Conservation (phyloP, 2,797 vertebrate genomes). For the Florisuga fusca region DNA sequence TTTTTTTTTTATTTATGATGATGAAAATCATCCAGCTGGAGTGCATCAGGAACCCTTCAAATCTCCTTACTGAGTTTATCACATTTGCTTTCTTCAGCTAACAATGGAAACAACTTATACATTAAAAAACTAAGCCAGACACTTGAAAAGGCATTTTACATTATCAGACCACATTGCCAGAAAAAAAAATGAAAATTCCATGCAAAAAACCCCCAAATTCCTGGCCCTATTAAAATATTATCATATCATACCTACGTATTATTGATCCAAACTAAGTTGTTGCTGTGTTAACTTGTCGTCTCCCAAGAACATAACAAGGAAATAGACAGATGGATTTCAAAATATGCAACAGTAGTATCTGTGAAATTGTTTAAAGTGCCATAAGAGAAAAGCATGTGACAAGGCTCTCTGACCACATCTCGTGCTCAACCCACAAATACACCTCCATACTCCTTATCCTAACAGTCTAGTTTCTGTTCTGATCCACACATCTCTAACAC, state of each 20-base stretch:
- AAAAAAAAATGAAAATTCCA: not conserved
- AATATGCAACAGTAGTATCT: rapidly evolving
- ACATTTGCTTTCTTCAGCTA: not conserved
- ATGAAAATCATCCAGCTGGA: slow-evolving; percentile 18
- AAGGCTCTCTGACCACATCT: not conserved
- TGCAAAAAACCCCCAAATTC: rapidly evolving
- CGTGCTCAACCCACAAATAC: not conserved
- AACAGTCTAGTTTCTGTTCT: slow-evolving; percentile 8
- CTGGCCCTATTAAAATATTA: not conserved
- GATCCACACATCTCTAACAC: not conserved
- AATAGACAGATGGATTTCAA: not conserved
- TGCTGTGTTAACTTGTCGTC: not conserved
- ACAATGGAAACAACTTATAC: not conserved
- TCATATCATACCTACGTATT: not conserved
- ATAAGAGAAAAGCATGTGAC: not conserved
- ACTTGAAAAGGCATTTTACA: not conserved
- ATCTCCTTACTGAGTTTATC: not conserved
- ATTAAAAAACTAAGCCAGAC: not conserved
- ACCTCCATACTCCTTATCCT: not conserved
- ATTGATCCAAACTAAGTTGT: not conserved
- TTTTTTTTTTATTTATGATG: not conserved
- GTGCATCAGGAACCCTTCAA: not conserved
- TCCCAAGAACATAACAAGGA: not conserved
- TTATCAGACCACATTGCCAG: not conserved
- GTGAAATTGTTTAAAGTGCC: not conserved